A percentile compares a stretch with the other conserved stretches of the same genome.
These are phyloP conservation scores for Micronycteris hirsuta DNA, from an alignment of 2,113 vertebrate genomes.

Conservation along the genomic window DNA sequence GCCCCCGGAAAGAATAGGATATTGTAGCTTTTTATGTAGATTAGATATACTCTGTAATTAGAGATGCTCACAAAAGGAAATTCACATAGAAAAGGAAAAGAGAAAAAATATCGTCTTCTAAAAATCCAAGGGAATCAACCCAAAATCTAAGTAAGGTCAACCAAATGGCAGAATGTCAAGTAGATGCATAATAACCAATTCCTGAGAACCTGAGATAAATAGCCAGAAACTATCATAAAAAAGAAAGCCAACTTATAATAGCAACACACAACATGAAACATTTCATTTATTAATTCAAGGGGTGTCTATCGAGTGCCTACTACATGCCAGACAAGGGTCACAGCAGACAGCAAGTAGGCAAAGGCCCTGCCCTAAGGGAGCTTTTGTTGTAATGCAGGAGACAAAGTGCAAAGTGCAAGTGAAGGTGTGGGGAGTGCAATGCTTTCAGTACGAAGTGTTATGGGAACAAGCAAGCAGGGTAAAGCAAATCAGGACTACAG, in stretches of 20 bases:
- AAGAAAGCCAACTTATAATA: background rate
- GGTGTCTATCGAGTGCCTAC: background rate
- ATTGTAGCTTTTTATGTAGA: background rate
- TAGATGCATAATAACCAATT: background rate
- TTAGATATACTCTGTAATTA: background rate
- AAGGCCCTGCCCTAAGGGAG: background rate
- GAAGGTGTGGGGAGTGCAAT: too few species aligned
- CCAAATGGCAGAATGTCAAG: background rate
- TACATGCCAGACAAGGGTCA: background rate
- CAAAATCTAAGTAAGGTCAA: background rate
- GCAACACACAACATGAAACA: background rate
- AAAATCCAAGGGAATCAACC: background rate
- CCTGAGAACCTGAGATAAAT: background rate
- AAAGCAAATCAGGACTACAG: background rate
- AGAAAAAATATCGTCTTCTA: background rate
- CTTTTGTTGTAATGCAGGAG: background rate
- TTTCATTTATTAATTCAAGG: conserved; percentile 1
- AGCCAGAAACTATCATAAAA: background rate
- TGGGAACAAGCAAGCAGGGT: background rate
- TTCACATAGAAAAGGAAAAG: conserved; percentile 18
- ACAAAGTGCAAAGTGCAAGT: accelerated
- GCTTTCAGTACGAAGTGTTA: background rate
- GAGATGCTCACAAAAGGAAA: background rate
- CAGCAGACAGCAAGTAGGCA: background rate
- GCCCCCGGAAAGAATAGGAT: background rate